These are phyloP conservation scores for Pholis gunnellus DNA, from an alignment of 2,113 vertebrate species.

Conservation along the genomic window DNA sequence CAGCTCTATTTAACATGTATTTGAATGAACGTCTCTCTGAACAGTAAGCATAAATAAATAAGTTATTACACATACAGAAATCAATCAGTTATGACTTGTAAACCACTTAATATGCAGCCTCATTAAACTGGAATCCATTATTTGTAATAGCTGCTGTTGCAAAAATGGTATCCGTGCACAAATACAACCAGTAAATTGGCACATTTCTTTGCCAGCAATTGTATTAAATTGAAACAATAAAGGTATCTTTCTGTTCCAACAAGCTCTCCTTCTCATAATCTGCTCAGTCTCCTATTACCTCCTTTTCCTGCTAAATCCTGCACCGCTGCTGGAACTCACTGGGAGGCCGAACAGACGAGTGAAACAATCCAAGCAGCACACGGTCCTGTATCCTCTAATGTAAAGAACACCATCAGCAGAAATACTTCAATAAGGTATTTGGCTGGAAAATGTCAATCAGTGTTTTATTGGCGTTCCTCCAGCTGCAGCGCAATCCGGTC, in stretches of 20 bases:
- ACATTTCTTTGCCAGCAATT: neutral
- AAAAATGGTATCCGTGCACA: neutral
- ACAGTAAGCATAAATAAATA: neutral
- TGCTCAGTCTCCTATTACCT: slow-evolving; percentile 37
- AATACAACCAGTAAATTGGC: neutral
- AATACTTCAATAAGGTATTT: neutral
- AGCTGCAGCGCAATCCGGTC: slow-evolving; percentile 3
- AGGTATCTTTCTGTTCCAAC: slow-evolving; percentile 17
- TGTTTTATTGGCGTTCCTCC: neutral
- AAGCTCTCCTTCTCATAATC: neutral
- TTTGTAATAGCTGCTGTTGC: neutral
- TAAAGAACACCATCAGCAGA: neutral
- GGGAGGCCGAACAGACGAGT: neutral
- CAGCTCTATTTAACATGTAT: neutral
- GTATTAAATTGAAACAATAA: slow-evolving; percentile 13
- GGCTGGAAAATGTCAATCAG: slow-evolving; percentile 5
- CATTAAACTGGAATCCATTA: neutral
- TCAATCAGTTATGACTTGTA: neutral
- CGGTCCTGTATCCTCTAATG: slow-evolving; percentile 1
- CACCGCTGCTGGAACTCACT: neutral
- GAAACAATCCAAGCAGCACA: neutral
- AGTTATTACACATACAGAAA: neutral
- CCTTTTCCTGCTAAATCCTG: slow-evolving; percentile 26
- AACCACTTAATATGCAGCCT: neutral
- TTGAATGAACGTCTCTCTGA: neutral